Conservation (phyloP, 2,888 invertebrate genomes). For the Abrostola tripartita region DNA sequence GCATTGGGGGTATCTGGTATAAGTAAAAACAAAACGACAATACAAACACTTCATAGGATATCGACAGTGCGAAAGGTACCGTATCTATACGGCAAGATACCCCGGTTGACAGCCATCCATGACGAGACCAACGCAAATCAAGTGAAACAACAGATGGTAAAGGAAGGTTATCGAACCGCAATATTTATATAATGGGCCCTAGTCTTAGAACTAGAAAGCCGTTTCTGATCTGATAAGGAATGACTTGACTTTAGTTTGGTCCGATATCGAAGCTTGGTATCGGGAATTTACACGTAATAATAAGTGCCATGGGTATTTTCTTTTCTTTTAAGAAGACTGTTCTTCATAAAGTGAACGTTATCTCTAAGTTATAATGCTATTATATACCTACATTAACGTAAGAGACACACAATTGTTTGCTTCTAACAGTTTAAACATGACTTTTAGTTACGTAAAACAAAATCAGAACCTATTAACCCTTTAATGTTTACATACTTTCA, state of each 20-base stretch:
- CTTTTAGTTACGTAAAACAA: conserved; percentile 22
- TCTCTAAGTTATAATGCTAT: conserved; percentile 11
- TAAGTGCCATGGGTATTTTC: conserved; percentile 22
- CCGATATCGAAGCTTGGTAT: conserved; percentile 39
- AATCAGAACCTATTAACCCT: conserved; percentile 25
- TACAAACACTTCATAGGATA: too few species aligned
- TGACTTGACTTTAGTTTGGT: conserved; percentile 34
- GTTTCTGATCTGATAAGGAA: conserved; percentile 38
- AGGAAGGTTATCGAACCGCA: too few species aligned
- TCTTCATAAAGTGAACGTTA: too few species aligned
- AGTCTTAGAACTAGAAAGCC: conserved; percentile 3
- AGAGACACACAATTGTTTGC: neutral
- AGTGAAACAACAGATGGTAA: too few species aligned
- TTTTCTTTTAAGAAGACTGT: conserved; percentile 20
- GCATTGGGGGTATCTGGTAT: too few species aligned
- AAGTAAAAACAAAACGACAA: too few species aligned
- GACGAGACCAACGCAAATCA: too few species aligned
- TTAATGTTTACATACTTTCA: conserved; percentile 30
- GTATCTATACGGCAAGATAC: too few species aligned
- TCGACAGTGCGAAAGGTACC: too few species aligned
- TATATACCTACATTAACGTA: too few species aligned
- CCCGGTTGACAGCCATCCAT: too few species aligned
- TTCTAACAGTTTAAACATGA: conserved; percentile 15
- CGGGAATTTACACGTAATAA: conserved; percentile 37
- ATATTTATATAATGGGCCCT: too few species aligned